phyloP scores from a whole-genome alignment of 23 tunicate genomes.

The Trididemnum nubilum region DNA sequence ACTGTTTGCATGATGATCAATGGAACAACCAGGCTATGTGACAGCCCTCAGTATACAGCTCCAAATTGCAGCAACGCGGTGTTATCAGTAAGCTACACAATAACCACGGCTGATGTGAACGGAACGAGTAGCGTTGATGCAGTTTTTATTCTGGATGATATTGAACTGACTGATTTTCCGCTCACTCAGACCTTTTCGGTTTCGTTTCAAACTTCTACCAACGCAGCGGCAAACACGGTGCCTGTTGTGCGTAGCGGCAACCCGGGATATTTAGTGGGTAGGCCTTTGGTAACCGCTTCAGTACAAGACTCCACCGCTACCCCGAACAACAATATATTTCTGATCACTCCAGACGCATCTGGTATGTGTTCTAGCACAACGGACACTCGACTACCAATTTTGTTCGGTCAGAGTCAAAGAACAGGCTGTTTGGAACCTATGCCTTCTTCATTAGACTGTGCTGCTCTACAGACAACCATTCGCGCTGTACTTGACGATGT shows the following conservation, averaged over 20 bases:
- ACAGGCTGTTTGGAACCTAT: conserved; percentile 4
- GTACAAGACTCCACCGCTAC: not conserved
- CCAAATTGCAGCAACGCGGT: conserved; percentile 27
- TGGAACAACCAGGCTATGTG: not conserved
- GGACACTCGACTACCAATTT: not conserved
- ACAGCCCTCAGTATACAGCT: not conserved
- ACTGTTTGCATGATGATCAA: not conserved
- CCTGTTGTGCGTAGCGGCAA: conserved; percentile 47
- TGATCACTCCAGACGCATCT: conserved; percentile 1
- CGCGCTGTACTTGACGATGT: not conserved
- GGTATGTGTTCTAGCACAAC: not conserved
- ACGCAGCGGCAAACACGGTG: too few relatives aligned
- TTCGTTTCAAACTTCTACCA: not conserved
- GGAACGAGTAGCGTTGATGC: conserved; percentile 14
- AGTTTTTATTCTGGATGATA: not conserved
- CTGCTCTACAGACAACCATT: conserved; percentile 15
- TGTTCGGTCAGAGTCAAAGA: not conserved
- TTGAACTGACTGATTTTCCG: conserved; percentile 7
- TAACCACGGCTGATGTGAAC: conserved; percentile 19
- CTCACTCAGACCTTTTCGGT: conserved; percentile 28
- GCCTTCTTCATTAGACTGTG: conserved; percentile 9
- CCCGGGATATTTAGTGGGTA: conserved; percentile 76
- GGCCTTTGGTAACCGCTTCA: conserved; percentile 44
- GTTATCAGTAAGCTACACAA: conserved; percentile 3
- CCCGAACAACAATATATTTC: not conserved